Conservation (phyloP, 2,113 vertebrate genomes). For the Cyprinodon tularosa region DNA sequence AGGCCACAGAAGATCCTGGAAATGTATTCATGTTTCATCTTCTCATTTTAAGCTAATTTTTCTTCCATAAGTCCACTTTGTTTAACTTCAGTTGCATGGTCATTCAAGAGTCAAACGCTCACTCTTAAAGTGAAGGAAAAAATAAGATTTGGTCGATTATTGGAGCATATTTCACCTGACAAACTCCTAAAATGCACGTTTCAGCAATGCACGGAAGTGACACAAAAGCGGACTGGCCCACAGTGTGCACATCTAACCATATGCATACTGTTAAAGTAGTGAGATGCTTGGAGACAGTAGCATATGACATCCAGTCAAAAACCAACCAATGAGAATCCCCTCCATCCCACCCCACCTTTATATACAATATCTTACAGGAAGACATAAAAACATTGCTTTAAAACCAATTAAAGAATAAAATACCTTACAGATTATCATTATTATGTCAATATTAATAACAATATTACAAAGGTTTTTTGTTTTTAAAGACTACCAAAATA, state of each 20-base stretch:
- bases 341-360: conserved; percentile 70
- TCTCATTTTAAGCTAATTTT: not conserved
- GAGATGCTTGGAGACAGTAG: conserved; percentile 63
- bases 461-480: conserved; percentile 82
- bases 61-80: conserved; percentile 26
- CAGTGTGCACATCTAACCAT: conserved; percentile 34
- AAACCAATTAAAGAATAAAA: conserved; percentile 87
- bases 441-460: conserved; percentile 81
- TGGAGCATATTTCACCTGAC: conserved; percentile 29
- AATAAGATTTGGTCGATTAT: conserved; percentile 9
- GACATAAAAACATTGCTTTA: conserved; percentile 85
- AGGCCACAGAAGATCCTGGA: not conserved
- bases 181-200: conserved; percentile 31
- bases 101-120: conserved; percentile 18
- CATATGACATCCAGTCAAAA: conserved; percentile 60
- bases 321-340: conserved; percentile 64
- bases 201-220: conserved; percentile 5
- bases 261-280: conserved; percentile 57
- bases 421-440: conserved; percentile 85
- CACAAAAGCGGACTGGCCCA: conserved; percentile 35
- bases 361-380: conserved; percentile 95
- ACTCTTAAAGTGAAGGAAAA: conserved; percentile 38
- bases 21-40: not conserved
- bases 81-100: conserved; percentile 27
- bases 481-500: conserved; percentile 91